phyloP scores from a whole-genome alignment of 2,113 vertebrate species.

The Eurypyga helias region DNA sequence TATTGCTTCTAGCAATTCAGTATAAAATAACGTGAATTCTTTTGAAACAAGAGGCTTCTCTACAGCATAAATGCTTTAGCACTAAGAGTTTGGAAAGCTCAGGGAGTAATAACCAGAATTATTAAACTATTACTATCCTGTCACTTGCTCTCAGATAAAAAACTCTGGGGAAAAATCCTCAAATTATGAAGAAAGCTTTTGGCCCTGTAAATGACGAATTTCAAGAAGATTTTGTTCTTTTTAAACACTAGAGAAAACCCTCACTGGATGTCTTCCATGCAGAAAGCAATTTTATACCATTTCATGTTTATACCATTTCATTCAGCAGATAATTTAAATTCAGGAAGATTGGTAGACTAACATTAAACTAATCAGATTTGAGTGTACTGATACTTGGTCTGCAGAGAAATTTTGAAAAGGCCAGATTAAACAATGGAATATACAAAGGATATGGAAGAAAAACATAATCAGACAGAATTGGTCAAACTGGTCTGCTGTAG shows the following conservation, averaged over 20 bases:
- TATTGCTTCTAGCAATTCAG: background rate
- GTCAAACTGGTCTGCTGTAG: background rate
- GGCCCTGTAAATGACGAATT: background rate
- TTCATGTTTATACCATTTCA: slow-evolving; percentile 14
- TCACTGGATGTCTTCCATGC: background rate
- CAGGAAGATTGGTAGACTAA: background rate
- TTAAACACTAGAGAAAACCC: background rate
- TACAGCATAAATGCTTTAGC: background rate
- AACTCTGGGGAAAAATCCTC: background rate
- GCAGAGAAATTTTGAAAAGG: background rate
- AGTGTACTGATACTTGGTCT: background rate
- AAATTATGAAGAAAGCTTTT: background rate
- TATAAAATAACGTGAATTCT: background rate
- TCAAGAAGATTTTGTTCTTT: background rate
- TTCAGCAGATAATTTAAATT: background rate
- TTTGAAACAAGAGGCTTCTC: background rate
- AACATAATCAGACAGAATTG: background rate
- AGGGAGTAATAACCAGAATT: background rate
- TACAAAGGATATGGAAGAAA: background rate
- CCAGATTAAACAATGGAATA: background rate
- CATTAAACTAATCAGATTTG: background rate
- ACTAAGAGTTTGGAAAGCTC: background rate
- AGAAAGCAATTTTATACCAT: background rate
- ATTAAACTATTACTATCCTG: background rate
- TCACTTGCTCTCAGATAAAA: background rate